Evolutionary conservation across 2,113 vertebrate species (phyloP), one percentile per base, ranked within the genome.

Genomic region (Planiliza haematocheilus): DNA sequence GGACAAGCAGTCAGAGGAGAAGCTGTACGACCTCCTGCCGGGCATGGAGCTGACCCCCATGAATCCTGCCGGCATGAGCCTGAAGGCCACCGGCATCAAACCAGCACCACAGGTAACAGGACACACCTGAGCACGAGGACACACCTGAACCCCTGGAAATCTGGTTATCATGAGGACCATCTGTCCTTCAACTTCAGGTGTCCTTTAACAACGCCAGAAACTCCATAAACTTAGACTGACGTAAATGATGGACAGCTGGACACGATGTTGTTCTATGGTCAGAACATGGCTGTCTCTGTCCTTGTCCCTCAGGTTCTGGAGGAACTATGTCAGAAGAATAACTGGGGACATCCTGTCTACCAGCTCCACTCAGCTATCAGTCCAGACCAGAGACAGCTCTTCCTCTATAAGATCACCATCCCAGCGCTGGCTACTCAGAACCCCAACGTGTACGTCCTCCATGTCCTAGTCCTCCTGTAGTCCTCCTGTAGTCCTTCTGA

Each of bases 1-100:
- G 74, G 96, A 98, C 84, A 99, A 97, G 89, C 94, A 94, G 77
- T 83, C 59, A 10, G 96, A 99, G 70, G 97, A 99, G 65, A 99
- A 98, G 91, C 95, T 99, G 74, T 99, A 96, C 16, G 98, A 99
- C 82, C 92, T 99, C 63, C 94, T 99, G 87, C 98, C 97, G 1
- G 97, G 98, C 7, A 99, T 99, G 98, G 98, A 99, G 86, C 96
- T 99, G 75, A 99, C 97, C 0, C 97, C 97, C 9, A 95, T 97
- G 95, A 97, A 95, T 85, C 94, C 96, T 0, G 64, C 67, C 1
- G 70, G 81, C 63, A 84, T 95, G 83, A 92, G 93, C 0, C 83
- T 98, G 88, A 98, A 99, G 82, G 94, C 95, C 5, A 93, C 95
- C 21, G 94, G 94, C 57, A 94, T 97, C 86, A 99, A 99, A 88